A percentile compares a stretch with the other conserved stretches of the same genome.
These are phyloP conservation scores for Clinocottus analis DNA, from an alignment of 2,113 vertebrate species.

Conservation along the genomic window DNA sequence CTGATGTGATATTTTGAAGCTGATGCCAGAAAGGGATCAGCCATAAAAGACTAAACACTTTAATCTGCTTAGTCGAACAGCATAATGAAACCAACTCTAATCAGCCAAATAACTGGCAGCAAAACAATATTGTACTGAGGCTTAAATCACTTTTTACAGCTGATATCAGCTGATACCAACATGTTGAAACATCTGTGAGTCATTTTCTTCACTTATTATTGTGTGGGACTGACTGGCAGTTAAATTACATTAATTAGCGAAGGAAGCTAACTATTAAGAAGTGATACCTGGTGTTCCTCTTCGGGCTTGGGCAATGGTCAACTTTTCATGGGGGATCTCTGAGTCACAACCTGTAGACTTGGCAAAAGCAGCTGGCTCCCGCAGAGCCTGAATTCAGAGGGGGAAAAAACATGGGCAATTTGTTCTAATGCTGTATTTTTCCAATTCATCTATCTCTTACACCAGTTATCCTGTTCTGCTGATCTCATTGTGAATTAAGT, in stretches of 20 bases:
- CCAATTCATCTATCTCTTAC: background rate
- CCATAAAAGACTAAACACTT: background rate
- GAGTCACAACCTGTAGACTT: conserved; percentile 87
- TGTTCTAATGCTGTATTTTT: background rate
- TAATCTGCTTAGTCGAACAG: background rate
- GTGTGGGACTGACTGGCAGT: background rate
- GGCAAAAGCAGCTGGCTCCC: conserved; percentile 89
- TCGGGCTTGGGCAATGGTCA: conserved; percentile 90
- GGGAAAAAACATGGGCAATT: background rate
- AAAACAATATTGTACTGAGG: conserved; percentile 16
- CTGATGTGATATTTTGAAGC: background rate
- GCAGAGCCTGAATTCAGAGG: conserved; percentile 84
- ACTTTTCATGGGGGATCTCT: conserved; percentile 87
- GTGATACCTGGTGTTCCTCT: conserved; percentile 92
- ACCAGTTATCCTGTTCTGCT: background rate
- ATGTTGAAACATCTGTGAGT: background rate
- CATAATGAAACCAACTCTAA: background rate
- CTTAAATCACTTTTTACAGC: background rate
- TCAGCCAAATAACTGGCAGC: conserved; percentile 5
- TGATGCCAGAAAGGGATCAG: background rate
- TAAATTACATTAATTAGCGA: background rate
- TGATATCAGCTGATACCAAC: conserved; percentile 18
- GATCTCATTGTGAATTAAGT: background rate
- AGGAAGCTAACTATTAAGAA: background rate
- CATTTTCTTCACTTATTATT: background rate